These are phyloP conservation scores for Drosophila yooni DNA, from an alignment of 2,888 invertebrate species.

Conservation along the genomic window DNA sequence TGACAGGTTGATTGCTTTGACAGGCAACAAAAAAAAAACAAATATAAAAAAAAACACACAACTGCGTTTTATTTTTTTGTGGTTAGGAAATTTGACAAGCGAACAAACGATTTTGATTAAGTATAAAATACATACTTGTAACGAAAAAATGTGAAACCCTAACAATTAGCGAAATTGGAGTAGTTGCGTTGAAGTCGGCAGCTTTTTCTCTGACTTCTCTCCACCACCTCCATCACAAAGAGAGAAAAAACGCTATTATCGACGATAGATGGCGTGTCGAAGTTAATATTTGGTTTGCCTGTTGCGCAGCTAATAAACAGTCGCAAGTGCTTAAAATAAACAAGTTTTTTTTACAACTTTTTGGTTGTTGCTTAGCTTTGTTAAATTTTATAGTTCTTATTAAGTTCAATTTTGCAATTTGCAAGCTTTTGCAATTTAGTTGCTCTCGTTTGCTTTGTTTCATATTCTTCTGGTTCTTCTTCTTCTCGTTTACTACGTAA, in stretches of 20 bases:
- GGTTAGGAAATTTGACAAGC: constrained; percentile 33
- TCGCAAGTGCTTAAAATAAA: background rate
- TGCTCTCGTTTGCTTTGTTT: background rate
- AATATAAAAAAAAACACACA: constrained; percentile 4
- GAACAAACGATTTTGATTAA: constrained; percentile 21
- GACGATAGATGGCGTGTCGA: constrained; percentile 8
- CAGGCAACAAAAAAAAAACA: constrained; percentile 5
- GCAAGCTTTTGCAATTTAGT: background rate
- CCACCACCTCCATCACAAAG: constrained; percentile 25
- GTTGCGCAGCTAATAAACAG: background rate
- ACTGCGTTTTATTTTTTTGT: constrained; percentile 3
- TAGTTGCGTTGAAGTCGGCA: constrained; percentile 12
- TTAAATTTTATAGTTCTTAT: background rate
- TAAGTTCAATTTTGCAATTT: background rate
- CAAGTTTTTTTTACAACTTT: background rate
- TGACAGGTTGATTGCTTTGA: constrained; percentile 50
- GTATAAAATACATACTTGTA: constrained; percentile 1
- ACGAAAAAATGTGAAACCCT: constrained; percentile 1
- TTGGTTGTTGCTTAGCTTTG: background rate
- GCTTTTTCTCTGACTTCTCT: background rate
- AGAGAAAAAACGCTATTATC: background rate
- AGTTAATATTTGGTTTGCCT: background rate
- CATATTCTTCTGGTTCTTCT: no score
- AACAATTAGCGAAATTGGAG: constrained; percentile 56
- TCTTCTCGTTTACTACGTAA: background rate